These are phyloP conservation scores for Lepilemur ruficaudatus DNA, from an alignment of 2,797 vertebrate species.

Conservation along the genomic window DNA sequence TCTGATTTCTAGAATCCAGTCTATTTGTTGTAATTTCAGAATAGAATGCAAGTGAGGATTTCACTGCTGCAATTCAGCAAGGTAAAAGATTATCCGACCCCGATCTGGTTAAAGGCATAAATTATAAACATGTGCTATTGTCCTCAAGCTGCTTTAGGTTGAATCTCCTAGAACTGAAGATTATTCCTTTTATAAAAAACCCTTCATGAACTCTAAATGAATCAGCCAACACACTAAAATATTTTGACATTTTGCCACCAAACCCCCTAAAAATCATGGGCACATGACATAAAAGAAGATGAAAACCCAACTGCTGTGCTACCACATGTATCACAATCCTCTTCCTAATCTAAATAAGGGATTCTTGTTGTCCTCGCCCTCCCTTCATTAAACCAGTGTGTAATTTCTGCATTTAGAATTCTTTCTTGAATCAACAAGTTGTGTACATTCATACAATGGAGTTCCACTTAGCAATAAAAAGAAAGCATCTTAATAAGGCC, in stretches of 20 bases:
- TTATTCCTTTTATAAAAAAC: neutral
- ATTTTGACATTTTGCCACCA: neutral
- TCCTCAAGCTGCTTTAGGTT: neutral
- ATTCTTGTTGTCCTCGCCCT: neutral
- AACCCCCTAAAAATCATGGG: neutral
- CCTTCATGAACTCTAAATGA: neutral
- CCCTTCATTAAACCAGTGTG: neutral
- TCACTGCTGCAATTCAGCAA: neutral
- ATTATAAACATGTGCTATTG: neutral
- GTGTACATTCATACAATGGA: neutral
- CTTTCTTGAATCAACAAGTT: neutral
- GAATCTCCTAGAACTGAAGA: neutral
- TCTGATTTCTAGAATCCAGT: neutral
- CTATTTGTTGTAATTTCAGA: neutral
- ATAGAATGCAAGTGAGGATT: neutral
- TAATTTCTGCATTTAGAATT: neutral
- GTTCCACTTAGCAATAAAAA: neutral
- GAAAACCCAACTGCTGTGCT: neutral
- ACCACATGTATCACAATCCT: neutral
- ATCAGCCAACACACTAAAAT: neutral
- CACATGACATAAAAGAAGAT: neutral
- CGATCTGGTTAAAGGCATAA: neutral
- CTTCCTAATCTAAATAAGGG: neutral
- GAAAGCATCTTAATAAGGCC: neutral
- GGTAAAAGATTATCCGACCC: no score